Evolutionary conservation across 2,797 vertebrate species (phyloP).

Genomic region (Alcedo quadribrachys): DNA sequence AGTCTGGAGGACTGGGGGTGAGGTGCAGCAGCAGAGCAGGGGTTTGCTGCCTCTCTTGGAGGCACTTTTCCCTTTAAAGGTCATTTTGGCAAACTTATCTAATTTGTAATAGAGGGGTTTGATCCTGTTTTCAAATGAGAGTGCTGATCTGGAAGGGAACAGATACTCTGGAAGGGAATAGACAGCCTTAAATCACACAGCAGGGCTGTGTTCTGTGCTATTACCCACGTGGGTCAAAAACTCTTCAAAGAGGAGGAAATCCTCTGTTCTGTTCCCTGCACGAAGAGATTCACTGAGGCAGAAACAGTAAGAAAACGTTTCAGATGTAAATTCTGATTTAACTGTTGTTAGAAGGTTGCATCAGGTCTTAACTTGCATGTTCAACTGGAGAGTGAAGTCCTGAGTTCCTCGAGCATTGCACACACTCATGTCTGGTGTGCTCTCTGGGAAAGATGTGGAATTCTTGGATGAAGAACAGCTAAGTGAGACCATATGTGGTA

Average conservation of each 20-base stretch:
- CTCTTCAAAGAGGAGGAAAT: background rate
- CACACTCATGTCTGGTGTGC: background rate
- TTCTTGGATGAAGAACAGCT: slow-evolving; percentile 46
- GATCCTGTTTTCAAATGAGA: background rate
- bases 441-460: slow-evolving; percentile 31
- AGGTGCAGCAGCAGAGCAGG: background rate
- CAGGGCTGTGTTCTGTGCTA: background rate
- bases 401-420: background rate
- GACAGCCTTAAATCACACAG: background rate
- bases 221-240: background rate
- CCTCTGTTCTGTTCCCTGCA: background rate
- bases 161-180: background rate
- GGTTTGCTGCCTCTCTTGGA: background rate
- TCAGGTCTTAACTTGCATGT: slow-evolving; percentile 22
- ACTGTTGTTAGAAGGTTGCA: background rate
- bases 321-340: slow-evolving; percentile 1
- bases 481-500: slow-evolving; percentile 59
- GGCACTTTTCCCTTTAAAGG: background rate
- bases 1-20: background rate
- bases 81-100: background rate
- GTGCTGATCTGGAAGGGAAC: background rate
- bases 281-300: background rate
- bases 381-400: background rate
- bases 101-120: background rate
- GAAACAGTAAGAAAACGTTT: background rate